Conservation (phyloP, 2,888 invertebrate species). For the Tipula vernalis region DNA sequence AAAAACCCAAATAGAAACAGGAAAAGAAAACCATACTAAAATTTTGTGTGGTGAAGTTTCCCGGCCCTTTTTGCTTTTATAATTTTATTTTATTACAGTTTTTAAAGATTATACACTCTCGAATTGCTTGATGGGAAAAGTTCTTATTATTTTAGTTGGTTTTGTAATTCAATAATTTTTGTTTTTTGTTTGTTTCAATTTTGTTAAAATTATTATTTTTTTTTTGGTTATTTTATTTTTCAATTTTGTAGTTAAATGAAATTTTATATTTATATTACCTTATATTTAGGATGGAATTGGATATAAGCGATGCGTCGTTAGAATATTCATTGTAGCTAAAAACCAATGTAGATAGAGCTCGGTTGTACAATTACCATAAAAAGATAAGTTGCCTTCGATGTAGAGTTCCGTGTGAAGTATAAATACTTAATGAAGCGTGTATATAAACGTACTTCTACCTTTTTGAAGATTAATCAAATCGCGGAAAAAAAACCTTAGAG, state of each 20-base stretch:
- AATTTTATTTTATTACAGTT: not conserved
- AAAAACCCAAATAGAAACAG: not conserved
- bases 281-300: no score
- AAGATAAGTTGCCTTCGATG: no score
- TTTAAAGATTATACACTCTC: not conserved
- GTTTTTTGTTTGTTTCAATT: not conserved
- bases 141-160: not conserved
- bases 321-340: no score
- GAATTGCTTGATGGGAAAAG: not conserved
- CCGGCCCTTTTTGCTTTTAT: not conserved
- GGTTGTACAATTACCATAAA: no score
- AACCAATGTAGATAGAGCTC: no score
- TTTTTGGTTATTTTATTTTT: not conserved
- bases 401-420: no score
- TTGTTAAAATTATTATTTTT: not conserved
- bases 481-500: no score
- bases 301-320: no score
- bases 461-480: no score
- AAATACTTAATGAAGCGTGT: no score
- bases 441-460: no score
- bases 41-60: not conserved
- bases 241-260: not conserved
- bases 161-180: not conserved
- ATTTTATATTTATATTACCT: not conserved
- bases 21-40: not conserved